Evolutionary conservation across 2,113 vertebrate species (phyloP), one percentile per base, ranked within the genome.

Genomic region (Spheniscus mendiculus): DNA sequence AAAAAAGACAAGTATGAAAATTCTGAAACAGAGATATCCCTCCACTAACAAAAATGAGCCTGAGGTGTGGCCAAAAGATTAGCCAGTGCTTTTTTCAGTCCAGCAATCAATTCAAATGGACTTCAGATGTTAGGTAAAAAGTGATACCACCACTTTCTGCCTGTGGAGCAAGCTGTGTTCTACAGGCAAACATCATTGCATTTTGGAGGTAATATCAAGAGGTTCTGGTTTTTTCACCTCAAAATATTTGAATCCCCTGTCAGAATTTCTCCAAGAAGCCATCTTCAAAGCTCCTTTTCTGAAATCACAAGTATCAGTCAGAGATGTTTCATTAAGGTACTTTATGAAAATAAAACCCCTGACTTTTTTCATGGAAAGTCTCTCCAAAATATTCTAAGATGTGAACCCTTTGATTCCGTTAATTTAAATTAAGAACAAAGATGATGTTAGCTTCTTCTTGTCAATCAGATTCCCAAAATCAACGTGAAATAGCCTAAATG

Each of bases 201-300:
- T 61, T 87, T 81, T 20, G 21, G 53, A 4, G 10, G 12, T n/a
- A 73, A 6, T 23, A 49, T 32, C 13, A 80, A 66, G 15, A 58
- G 3, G 2, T 58, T 78, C 14, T n/a, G 3, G 0, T 0, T 17
- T 70, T 69, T 80, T 72, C 6, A 2, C 36, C 32, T 49, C 42
- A 40, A 74, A 82, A 26, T 45, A 45, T 55, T 66, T 92, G 10
- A 76, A 40, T 62, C 2, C 4, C 4, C 5, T 2, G 1, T 45
- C 50, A 63, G 11, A 74, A 59, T 78, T 69, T 78, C 26, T 78
- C 34, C 0, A 0, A 52, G 62, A 77, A 92, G 8, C 3, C 49
- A 5, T 15, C 50, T 52, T 83, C 25, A 69, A 38, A 66, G 15
- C 2, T 81, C 6, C 27, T 72, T 73, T 61, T 49, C 20, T 61